phyloP scores from a whole-genome alignment of 2,797 vertebrate genomes.

The Myotis myotis region DNA sequence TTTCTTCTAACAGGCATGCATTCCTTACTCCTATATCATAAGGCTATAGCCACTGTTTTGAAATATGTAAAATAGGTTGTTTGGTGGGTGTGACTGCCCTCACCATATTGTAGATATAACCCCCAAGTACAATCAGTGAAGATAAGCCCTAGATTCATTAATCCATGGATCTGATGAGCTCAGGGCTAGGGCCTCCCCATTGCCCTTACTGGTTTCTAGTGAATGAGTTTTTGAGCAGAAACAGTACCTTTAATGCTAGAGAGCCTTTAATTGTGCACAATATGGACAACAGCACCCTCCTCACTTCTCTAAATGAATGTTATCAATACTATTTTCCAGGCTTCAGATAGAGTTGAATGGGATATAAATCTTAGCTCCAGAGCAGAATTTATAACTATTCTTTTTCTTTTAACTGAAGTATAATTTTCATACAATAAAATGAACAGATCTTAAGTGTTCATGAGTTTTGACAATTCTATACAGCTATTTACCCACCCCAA shows the following conservation, averaged over 20 bases:
- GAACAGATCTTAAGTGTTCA: not conserved
- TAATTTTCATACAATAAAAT: not conserved
- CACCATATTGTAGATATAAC: not conserved
- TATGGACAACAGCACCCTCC: not conserved
- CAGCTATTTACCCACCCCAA: not conserved
- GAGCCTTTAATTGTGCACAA: not conserved
- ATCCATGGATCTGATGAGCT: not conserved
- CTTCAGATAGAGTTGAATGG: not conserved
- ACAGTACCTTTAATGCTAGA: not conserved
- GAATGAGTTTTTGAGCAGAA: slow-evolving; percentile 5
- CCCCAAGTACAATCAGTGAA: not conserved
- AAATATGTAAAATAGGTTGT: not conserved
- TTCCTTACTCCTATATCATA: not conserved
- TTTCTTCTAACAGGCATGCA: not conserved
- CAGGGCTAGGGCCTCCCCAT: not conserved
- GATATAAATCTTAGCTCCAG: not conserved
- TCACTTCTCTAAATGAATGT: not conserved
- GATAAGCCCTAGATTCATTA: not conserved
- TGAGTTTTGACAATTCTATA: not conserved
- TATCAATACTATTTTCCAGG: not conserved
- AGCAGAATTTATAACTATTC: not conserved
- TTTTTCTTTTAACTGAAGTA: not conserved
- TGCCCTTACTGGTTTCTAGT: not conserved
- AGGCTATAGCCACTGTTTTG: not conserved
- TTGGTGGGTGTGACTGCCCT: not conserved